Base-by-base conservation (phyloP, 2,797 vertebrate genomes). In the Cottoperca gobio region DNA sequence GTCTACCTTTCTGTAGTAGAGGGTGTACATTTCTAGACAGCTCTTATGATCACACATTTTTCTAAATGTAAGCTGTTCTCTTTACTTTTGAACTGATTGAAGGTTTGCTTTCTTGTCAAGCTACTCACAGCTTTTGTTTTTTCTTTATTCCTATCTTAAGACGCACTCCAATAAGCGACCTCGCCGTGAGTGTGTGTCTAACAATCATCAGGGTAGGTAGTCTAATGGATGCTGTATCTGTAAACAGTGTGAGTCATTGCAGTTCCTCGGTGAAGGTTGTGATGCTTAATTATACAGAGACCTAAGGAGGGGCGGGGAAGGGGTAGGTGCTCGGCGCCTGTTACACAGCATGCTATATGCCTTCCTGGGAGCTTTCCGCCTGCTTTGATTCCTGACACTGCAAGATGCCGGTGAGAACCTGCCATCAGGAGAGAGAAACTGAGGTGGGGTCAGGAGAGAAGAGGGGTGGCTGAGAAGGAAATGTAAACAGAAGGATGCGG, bases 211-310 rank as follows among this genome's bases (percentile, higher is more conserved):
- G 61, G 31, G 59, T 75, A 39, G 73, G 78, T 50, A 64, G 78
- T 81, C 78, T 86, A 81, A 85, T 80, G 46, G 72, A 62, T 55
- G 75, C 64, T 58, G 63, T 54, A 63, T 76, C 83, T 83, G 72
- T 16, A 54, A 68, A 72, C 59, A 42, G 60, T 59, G 79, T 85
- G 86, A 91, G 72, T 86, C 86, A 81, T 19, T 58, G 62, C 82
- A 58, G 73, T 58, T 70, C 61, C 55, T 76, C 21, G 11, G 65
- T 54, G 77, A 83, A 80, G 88, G 70, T 82, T 77, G 83, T 50
- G 82, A 83, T 76, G 85, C 68, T 88, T 89, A 89, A 76, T 91
- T 90, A 87, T 86, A 88, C 78, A 83, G 72, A 49, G 74, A 72
- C 61, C 71, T 70, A 35, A 42, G 57, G 49, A 65, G 37, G 43